A percentile compares a stretch with the other conserved stretches of the same genome.
phyloP scores from a whole-genome alignment of 2,797 vertebrate species.

The Pseudomugil gertrudae region DNA sequence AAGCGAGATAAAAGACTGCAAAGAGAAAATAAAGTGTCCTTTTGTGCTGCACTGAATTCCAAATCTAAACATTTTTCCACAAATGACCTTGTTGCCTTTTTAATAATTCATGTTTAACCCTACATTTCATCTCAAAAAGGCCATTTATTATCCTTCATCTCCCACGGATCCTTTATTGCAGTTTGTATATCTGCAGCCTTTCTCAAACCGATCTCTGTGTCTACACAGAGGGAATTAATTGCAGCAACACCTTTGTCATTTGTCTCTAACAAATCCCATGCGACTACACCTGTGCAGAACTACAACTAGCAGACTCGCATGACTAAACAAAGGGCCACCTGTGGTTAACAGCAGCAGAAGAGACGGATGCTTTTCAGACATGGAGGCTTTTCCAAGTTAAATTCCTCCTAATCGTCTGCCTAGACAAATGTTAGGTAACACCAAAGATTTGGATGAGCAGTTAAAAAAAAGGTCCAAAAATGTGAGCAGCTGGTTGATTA shows the following conservation, averaged over 20 bases:
- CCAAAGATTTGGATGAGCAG: neutral
- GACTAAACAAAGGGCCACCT: slow-evolving; percentile 22
- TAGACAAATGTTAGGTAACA: neutral
- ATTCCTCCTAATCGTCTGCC: neutral
- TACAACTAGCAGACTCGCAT: slow-evolving; percentile 5
- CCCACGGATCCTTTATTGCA: slow-evolving; percentile 8
- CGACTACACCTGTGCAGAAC: slow-evolving; percentile 19
- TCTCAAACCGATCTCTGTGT: neutral
- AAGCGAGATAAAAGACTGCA: neutral
- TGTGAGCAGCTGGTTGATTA: neutral
- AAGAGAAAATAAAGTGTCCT: neutral
- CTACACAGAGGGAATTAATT: slow-evolving; percentile 10
- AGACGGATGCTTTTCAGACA: slow-evolving; percentile 16
- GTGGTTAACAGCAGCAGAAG: slow-evolving; percentile 18
- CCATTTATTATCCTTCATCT: slow-evolving; percentile 11
- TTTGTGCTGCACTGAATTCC: neutral
- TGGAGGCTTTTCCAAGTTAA: slow-evolving; percentile 5
- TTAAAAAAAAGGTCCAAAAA: slow-evolving; percentile 3
- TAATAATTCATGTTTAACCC: slow-evolving; percentile 4
- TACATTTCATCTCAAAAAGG: slow-evolving; percentile 1
- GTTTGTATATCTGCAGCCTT: slow-evolving; percentile 4
- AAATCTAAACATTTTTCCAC: neutral
- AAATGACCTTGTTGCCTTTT: neutral
- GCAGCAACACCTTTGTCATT: slow-evolving; percentile 14
- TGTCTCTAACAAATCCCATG: slow-evolving; percentile 21